Evolutionary conservation across 2,797 vertebrate genomes (phyloP), one percentile per base, ranked within the genome.

Genomic region (Arvicola amphibius): DNA sequence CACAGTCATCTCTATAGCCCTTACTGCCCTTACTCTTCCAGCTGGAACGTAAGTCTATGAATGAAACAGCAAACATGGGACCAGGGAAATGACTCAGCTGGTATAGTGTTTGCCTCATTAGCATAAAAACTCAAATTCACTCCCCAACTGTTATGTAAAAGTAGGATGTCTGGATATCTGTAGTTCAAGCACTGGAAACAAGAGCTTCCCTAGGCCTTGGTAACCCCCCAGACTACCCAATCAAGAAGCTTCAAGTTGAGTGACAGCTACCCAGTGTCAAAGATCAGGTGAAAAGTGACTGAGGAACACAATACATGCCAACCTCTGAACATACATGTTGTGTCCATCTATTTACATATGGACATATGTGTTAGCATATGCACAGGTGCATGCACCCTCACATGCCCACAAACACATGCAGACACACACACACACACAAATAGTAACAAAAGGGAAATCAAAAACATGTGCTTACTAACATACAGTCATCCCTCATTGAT

Each of bases 301-400:
- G 11, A 34, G 17, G 40, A 65, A 2, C 3, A 43, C 1, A 48
- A n/a, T 67, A 6, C 43, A 67, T 14, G 43, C 25, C 19, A 67
- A 85, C 19, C 43, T 85, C 63, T 48, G 21, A 12, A 34, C 32
- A 48, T 48, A 23, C 29, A 48, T 85, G 40, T 48, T 43, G n/a
- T 43, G 23, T 29, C 37, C 73, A 76, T 21, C 6, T 32, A 34
- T 19, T 16, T 43, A 83, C 56, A 61, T 27, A 61, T 9, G 40
- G 27, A 8, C 1, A 43, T 2, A 61, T 40, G 21, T 5, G 37
- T 13, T 59, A 59, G 4, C 48, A 53, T 2, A 32, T 29, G 16
- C 16, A 78, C 14, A 48, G 1, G 16, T 2, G 12, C 29, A 48
- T 7, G 9, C 0, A 1, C 37, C 23, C 37, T 40, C 8, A 9